Evolutionary conservation across 2,888 invertebrate genomes (phyloP), one percentile per base, ranked within the genome.

Genomic region (Brachypalpus laphriformis): DNA sequence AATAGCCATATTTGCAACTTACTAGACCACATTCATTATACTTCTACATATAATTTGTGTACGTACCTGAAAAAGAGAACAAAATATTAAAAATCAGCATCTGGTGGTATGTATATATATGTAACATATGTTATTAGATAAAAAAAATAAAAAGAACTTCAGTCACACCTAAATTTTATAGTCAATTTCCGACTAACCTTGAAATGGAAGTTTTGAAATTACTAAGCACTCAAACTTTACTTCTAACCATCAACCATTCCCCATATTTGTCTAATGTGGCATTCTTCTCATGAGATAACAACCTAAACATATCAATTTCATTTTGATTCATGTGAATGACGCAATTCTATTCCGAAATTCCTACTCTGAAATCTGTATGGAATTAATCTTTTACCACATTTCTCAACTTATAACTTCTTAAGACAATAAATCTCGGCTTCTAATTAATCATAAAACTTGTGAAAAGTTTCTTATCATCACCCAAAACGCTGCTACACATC

Each of bases 361-460:
- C 28, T 3, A 4, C 3, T 20, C 40, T 11, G 22, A 45, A 20
- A 37, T 47, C 47, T 7, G 8, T 22, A 6, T 16, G 40, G 25
- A 11, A 40, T 8, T 20, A 34, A 70, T 70, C 45, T 57, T 20
- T 45, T 7, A 45, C 31, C 70, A 45, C 45, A 57, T 9, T 57
- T 45, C 22, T 5, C 20, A 22, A 11, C 42, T 66, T 31, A 25
- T 25, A 66, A 66, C 40, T 65, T 40, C 40, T 14, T 45, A 61
- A 34, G 49, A 56, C 42, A 77, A 77, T 77, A 77, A 77, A 72
- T 82, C 66, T 61, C 34, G 8, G 47, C 51, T 47, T 51, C 45
- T 56, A 68, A 82, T 82, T 82, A 82, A 77, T 82, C 82, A 77
- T 68, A 40, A 31, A 82, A 82, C 66, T 82, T 77, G 65, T n/a